phyloP scores from a whole-genome alignment of 2,113 vertebrate species.

The Dipodomys ordii region DNA sequence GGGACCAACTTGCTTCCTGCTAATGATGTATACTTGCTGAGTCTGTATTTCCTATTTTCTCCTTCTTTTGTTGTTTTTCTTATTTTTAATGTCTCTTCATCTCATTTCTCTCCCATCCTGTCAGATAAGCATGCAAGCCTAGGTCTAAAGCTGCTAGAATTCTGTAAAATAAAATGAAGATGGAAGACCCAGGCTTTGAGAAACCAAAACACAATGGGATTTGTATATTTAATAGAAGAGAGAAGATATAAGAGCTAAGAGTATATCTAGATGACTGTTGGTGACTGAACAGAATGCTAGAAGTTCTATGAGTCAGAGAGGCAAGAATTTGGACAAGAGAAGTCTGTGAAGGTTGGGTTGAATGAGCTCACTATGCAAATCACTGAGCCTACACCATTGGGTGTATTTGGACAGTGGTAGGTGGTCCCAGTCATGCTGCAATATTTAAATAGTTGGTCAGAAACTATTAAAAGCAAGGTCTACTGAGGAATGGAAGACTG shows the following conservation, averaged over 20 bases:
- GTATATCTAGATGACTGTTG: not conserved
- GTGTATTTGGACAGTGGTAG: not conserved
- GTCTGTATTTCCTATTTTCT: slow-evolving; percentile 53
- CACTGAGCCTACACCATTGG: not conserved
- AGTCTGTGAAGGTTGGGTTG: not conserved
- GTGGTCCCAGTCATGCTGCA: not conserved
- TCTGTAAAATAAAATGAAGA: not conserved
- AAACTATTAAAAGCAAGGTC: not conserved
- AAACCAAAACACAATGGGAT: not conserved
- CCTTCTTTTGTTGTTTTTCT: not conserved
- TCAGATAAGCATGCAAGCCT: slow-evolving; percentile 68
- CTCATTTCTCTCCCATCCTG: slow-evolving; percentile 60
- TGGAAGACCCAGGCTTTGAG: not conserved
- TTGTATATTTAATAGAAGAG: slow-evolving; percentile 17
- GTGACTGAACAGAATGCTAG: not conserved
- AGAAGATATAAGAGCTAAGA: not conserved
- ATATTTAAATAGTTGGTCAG: not conserved
- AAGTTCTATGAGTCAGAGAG: not conserved
- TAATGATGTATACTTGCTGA: slow-evolving; percentile 81
- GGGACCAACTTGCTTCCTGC: slow-evolving; percentile 77
- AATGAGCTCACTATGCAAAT: not conserved
- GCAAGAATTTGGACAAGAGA: not conserved
- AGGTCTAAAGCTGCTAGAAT: not conserved
- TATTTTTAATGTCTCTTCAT: slow-evolving; percentile 48
- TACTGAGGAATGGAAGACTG: not conserved